Conservation (phyloP, 1,140 invertebrate species). For the Camponotus floridanus region DNA sequence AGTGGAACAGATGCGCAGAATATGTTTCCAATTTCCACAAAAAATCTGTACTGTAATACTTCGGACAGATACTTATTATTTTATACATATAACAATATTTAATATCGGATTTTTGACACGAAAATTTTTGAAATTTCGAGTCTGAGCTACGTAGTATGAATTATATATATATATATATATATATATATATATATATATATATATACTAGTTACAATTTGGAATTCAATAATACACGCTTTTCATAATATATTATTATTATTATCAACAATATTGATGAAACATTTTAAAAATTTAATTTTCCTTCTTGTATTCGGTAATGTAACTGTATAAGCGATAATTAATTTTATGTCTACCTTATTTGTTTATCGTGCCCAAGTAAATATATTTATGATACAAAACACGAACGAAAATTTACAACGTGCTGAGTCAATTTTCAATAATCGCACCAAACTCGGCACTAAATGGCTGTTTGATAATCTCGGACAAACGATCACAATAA, state of each 20-base stretch:
- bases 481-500: neutral
- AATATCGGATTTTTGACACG: neutral
- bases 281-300: neutral
- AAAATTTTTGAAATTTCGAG: neutral
- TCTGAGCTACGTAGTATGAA: no score
- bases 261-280: constrained; percentile 58
- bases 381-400: neutral
- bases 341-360: neutral
- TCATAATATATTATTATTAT: no score
- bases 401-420: constrained; percentile 5
- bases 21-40: constrained; percentile 49
- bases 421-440: constrained; percentile 36
- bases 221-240: no score
- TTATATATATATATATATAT: constrained; percentile 3
- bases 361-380: neutral
- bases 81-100: neutral
- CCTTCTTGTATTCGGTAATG: neutral
- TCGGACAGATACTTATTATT: constrained; percentile 7
- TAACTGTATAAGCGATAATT: neutral
- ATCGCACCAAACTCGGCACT: neutral
- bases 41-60: constrained; percentile 35
- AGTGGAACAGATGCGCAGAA: constrained; percentile 48
- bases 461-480: constrained; percentile 11
- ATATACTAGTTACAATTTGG: neutral
- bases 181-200: neutral